Conservation (phyloP, 2,888 invertebrate genomes). For the Octonoba sinensis region DNA sequence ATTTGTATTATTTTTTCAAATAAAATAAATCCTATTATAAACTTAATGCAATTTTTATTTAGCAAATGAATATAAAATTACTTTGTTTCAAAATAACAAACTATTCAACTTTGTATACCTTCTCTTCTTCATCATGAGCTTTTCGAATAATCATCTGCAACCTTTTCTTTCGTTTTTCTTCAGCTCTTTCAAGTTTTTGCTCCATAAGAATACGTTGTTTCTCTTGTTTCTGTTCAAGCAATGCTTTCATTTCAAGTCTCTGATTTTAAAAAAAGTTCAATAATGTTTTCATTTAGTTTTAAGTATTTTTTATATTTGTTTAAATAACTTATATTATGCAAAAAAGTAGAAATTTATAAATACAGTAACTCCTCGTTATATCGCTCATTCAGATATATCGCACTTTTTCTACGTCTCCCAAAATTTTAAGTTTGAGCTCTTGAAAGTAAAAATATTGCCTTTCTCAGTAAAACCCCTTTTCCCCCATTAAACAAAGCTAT, state of each 20-base stretch:
- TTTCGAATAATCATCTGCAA: constrained; percentile 83
- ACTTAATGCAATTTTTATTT: no score
- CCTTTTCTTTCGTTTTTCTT: constrained; percentile 87
- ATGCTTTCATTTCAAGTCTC: constrained; percentile 78
- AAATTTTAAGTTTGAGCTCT: no score
- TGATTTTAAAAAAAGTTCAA: constrained; percentile 66
- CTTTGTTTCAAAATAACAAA: no score
- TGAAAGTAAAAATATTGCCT: no score
- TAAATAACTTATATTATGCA: not conserved
- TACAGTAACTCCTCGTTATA: not conserved
- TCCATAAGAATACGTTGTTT: constrained; percentile 75
- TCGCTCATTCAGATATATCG: not conserved
- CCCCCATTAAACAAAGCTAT: no score
- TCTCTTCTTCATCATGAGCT: constrained; percentile 97
- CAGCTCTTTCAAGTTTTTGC: constrained; percentile 79
- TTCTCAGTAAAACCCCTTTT: no score
- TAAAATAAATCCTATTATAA: no score
- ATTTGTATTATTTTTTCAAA: no score
- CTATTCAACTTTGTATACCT: constrained; percentile 72
- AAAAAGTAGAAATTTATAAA: not conserved
- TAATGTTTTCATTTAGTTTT: not conserved
- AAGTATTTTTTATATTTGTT: not conserved
- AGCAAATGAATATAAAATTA: no score
- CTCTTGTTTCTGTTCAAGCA: constrained; percentile 87
- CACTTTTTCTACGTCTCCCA: no score